Evolutionary conservation across 2,797 vertebrate species (phyloP), one percentile per base, ranked within the genome.

Genomic region (Vespertilio murinus): DNA sequence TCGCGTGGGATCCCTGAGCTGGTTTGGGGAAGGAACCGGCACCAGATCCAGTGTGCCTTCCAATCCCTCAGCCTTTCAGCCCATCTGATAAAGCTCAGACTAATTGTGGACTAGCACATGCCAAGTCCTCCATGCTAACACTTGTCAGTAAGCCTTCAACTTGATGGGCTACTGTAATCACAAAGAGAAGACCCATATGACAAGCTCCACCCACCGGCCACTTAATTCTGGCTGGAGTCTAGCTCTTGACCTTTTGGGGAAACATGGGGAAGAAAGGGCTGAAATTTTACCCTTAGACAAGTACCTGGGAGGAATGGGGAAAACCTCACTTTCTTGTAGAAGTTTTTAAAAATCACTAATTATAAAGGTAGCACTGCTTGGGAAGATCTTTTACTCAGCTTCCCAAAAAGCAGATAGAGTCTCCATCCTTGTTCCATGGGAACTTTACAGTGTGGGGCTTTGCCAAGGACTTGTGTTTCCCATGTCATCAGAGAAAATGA

Each of bases 291-390:
- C 77, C 64, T 78, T 14, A 77, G 90, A 87, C 56, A 49, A 49
- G 38, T 89, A 38, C 45, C 23, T 92, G 73, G 88, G 52, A 93
- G 70, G 93, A 88, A 78, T 77, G 38, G 73, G 73, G 25, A 90
- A 95, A 86, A 40, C 81, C 87, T 88, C 17, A 33, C 30, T 91
- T 91, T 93, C 81, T 81, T 65, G 80, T 81, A 87, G 65, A 79
- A 82, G 77, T 65, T 56, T 75, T 73, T 52, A 54, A 23, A 87
- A 95, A 75, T 84, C 78, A 64, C 90, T 82, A 65, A 88, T 82
- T 88, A 70, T 70, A 88, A 96, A 82, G 14, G 64, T 64, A 59
- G 82, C 64, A 28, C 85, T 74, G 89, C 71, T 88, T 88, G 83
- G 87, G 71, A 94, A 95, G 71, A 56, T 67, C 54, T 88, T 91